A percentile compares a stretch with the other conserved stretches of the same genome.
phyloP scores from a whole-genome alignment of 2,888 invertebrate genomes.

The Gortyna flavago region DNA sequence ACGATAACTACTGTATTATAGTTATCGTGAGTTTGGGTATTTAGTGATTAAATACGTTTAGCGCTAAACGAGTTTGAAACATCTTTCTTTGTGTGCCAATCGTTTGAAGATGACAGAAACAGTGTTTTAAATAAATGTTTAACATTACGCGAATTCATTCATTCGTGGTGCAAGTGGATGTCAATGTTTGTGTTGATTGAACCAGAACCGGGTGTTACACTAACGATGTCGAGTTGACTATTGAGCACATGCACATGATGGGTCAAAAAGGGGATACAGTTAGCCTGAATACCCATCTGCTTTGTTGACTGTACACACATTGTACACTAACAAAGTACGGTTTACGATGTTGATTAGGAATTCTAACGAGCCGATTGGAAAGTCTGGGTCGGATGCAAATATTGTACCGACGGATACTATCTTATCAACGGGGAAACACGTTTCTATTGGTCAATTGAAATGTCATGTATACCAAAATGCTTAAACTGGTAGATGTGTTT shows the following conservation, averaged over 20 bases:
- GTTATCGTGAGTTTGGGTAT: not conserved
- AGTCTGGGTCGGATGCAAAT: constrained; percentile 52
- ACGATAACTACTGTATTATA: not conserved
- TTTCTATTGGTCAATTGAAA: constrained; percentile 47
- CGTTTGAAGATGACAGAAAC: not conserved
- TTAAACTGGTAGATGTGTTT: constrained; percentile 25
- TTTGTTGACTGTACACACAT: constrained; percentile 48
- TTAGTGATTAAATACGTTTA: not conserved
- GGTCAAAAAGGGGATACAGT: not conserved
- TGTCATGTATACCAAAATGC: constrained; percentile 20
- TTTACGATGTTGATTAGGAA: constrained; percentile 69
- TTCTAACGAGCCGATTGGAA: constrained; percentile 60
- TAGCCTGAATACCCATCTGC: not conserved
- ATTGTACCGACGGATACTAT: constrained; percentile 46
- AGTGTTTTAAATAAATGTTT: not conserved
- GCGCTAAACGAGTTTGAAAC: not conserved
- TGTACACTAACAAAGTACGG: constrained; percentile 64
- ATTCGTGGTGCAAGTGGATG: no score
- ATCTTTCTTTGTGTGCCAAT: not conserved
- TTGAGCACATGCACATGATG: not conserved
- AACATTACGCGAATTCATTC: not conserved
- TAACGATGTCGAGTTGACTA: not conserved
- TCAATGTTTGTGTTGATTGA: not conserved
- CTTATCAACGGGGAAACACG: constrained; percentile 48
- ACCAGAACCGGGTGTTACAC: not conserved